Percentiles rank a stretch among this genome's conserved stretches.
Conservation (phyloP, 2,888 invertebrate species). For the Matsumyia berberina region DNA sequence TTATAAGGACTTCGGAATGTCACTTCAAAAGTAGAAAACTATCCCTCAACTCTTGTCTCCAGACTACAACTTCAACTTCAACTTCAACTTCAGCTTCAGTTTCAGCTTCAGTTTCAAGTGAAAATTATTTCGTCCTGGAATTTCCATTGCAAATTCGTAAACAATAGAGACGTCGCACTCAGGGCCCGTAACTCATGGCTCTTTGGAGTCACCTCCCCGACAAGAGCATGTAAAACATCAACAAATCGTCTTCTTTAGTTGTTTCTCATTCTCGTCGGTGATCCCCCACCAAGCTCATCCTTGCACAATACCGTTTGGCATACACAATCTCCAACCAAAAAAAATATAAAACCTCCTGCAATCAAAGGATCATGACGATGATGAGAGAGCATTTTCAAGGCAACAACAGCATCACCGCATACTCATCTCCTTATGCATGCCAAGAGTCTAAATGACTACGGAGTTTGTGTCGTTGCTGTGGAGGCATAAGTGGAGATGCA, state of each 20-base stretch:
- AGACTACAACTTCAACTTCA: slow-evolving; percentile 1
- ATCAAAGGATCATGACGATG: slow-evolving; percentile 68
- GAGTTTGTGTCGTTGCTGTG: background rate
- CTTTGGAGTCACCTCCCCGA: slow-evolving; percentile 19
- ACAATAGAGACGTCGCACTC: slow-evolving; percentile 53
- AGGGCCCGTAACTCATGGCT: slow-evolving; percentile 38
- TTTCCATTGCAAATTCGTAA: slow-evolving; percentile 71
- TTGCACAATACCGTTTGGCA: slow-evolving; percentile 40
- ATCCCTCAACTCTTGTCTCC: slow-evolving; percentile 1
- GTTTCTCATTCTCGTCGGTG: slow-evolving; percentile 19
- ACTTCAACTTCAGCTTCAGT: slow-evolving; percentile 5
- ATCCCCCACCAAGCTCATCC: slow-evolving; percentile 1
- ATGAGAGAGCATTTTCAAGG: slow-evolving; percentile 49
- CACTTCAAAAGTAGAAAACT: slow-evolving; percentile 50
- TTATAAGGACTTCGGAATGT: slow-evolving; percentile 54
- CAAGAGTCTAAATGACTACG: slow-evolving; percentile 26
- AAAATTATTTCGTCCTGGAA: slow-evolving; percentile 66
- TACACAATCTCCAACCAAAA: background rate
- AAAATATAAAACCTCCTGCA: slow-evolving; percentile 34
- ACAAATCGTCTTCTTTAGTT: slow-evolving; percentile 59
- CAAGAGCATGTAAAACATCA: slow-evolving; percentile 69
- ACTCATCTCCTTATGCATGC: slow-evolving; percentile 37
- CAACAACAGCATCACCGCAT: slow-evolving; percentile 18
- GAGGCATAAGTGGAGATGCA: slow-evolving; percentile 4
- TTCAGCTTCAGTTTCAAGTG: slow-evolving; percentile 29